Evolutionary conservation across 2,113 vertebrate species (phyloP).

Genomic region (Oryzias woworae): DNA sequence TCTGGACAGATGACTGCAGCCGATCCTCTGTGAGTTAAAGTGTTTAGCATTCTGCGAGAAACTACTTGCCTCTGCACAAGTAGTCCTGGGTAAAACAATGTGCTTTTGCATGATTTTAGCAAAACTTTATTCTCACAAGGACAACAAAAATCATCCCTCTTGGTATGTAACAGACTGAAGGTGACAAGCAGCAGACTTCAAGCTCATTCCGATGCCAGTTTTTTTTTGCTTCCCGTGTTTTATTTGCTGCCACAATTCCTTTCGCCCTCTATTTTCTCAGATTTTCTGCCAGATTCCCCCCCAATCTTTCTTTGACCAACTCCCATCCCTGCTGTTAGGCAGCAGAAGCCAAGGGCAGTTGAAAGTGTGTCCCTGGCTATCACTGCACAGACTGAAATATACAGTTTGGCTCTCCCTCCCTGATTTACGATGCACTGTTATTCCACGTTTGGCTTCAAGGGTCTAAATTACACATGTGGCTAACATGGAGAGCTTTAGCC

Average conservation of each 20-base stretch:
- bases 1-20: no score
- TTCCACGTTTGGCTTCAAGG: slow-evolving; percentile 29
- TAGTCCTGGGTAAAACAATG: no score
- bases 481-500: slow-evolving; percentile 43
- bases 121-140: no score
- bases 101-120: no score
- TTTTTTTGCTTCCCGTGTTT: slow-evolving; percentile 3
- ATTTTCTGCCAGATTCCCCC: slow-evolving; percentile 7
- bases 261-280: neutral
- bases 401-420: slow-evolving; percentile 29
- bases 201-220: slow-evolving; percentile 2
- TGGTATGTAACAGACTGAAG: no score
- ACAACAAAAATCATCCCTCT: no score
- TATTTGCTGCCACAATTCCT: slow-evolving; percentile 8
- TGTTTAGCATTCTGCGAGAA: no score
- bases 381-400: slow-evolving; percentile 27
- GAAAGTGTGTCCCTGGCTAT: slow-evolving; percentile 23
- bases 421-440: slow-evolving; percentile 25
- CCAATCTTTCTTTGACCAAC: slow-evolving; percentile 19
- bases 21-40: no score
- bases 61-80: no score
- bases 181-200: neutral
- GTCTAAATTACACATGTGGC: slow-evolving; percentile 45
- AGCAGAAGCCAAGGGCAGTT: slow-evolving; percentile 28
- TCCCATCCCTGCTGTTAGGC: slow-evolving; percentile 33